Evolutionary conservation across 2,797 vertebrate species (phyloP), one percentile per base, ranked within the genome.

Genomic region (Anguilla megastoma): DNA sequence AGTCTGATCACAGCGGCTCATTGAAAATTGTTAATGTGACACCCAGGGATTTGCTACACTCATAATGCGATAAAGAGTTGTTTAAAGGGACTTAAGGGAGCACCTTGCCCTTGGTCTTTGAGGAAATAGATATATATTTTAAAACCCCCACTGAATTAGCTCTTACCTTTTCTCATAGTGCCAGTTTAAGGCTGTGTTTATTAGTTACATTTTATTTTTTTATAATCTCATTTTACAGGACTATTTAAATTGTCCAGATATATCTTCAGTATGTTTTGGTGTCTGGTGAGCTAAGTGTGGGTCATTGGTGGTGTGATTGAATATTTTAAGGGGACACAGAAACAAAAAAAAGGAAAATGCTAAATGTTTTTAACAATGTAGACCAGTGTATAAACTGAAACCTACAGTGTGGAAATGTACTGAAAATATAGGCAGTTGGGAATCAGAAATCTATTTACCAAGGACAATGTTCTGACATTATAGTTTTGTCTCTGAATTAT

Each of bases 71-170:
- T 71, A 63, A 27, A 1, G 80, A 89, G 89, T 89, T 90, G 91
- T 91, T 92, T 91, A 93, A 94, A 92, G 33, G 85, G 89, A 50
- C 92, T 76, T 86, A 0, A 0, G 90, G 93, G 93, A 91, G 48
- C 0, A 0, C 74, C 86, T 87, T 48, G 85, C 83, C 10, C 82
- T 56, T 30, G 41, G 76, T 87, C 69, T 87, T 50, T 52, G 45
- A 87, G 45, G 54, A 82, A 82, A 82, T 87, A 36, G 50, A 87
- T 82, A 87, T 71, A 30, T 48, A 50, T 58, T 71, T 60, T 60
- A 56, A 27, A n/a, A 54, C 71, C 71, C 56, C 7, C 76, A 54
- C 33, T 21, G 54, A 60, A 82, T 52, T 86, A 48, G 24, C 79
- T 82, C 45, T 8, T 82, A 50, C 45, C 41, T 14, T 48, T 24